Evolutionary conservation across 2,797 vertebrate species (phyloP).

Genomic region (Bothrops alternatus): DNA sequence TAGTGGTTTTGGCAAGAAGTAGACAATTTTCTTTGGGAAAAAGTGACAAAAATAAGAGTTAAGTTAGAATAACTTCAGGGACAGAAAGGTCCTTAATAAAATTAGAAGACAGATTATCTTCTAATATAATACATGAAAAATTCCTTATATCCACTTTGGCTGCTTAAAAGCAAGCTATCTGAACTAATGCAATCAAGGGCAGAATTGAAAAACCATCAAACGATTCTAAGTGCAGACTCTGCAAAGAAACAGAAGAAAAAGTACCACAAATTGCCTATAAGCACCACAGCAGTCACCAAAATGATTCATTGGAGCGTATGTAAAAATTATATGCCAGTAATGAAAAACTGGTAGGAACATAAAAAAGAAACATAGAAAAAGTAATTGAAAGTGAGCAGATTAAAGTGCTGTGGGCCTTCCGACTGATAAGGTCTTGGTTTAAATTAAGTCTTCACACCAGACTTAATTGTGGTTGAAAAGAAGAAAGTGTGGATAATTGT

Average conservation of each 20-base stretch:
- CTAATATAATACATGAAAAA: neutral
- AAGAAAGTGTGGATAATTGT: neutral
- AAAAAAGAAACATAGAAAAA: neutral
- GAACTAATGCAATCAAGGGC: neutral
- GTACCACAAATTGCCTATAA: neutral
- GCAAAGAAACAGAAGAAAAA: neutral
- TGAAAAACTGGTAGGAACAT: neutral
- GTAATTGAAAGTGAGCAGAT: neutral
- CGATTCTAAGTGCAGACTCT: neutral
- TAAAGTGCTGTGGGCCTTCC: neutral
- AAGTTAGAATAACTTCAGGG: neutral
- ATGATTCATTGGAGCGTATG: neutral
- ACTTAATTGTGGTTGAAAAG: neutral
- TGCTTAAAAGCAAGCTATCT: neutral
- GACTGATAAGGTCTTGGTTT: neutral
- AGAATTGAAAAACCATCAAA: neutral
- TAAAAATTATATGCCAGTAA: neutral
- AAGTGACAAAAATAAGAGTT: neutral
- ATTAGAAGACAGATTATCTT: neutral
- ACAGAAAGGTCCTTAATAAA: neutral
- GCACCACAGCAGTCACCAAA: neutral
- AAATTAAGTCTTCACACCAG: neutral
- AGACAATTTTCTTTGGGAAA: neutral
- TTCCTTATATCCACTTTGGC: neutral
- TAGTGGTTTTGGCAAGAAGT: neutral